Evolutionary conservation across 1,140 invertebrate genomes (phyloP).

Genomic region (Drosophila obscura): DNA sequence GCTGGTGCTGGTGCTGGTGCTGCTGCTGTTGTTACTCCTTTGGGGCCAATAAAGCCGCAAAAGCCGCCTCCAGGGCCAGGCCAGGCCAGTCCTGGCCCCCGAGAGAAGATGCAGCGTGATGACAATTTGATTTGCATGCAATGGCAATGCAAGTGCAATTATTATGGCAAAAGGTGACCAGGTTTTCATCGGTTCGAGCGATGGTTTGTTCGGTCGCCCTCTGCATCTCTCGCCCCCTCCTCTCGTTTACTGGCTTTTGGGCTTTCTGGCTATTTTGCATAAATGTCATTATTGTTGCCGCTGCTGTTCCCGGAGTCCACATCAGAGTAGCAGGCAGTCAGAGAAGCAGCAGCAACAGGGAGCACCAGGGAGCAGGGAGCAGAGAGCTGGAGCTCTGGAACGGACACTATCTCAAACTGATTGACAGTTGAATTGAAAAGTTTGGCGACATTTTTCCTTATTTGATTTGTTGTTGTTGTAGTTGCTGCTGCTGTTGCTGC

Average conservation of each 20-base stretch:
- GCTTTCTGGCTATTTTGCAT: conserved; percentile 60
- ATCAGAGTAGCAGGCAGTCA: conserved; percentile 4
- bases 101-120: conserved; percentile 67
- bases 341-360: conserved; percentile 5
- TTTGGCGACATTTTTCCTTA: conserved; percentile 83
- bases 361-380: conserved; percentile 7
- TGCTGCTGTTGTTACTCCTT: conserved; percentile 24
- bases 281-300: conserved; percentile 82
- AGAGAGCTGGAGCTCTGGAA: conserved; percentile 47
- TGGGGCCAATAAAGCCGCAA: conserved; percentile 70
- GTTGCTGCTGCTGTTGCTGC: conserved; percentile 16
- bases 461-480: conserved; percentile 73
- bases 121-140: conserved; percentile 82
- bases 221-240: conserved; percentile 14
- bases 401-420: conserved; percentile 80
- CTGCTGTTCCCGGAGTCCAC: conserved; percentile 27
- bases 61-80: conserved; percentile 62
- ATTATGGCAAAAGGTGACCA: conserved; percentile 81
- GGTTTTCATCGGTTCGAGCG: conserved; percentile 52
- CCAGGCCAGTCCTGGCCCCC: not conserved
- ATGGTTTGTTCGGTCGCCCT: conserved; percentile 14
- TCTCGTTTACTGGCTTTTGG: conserved; percentile 2
- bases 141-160: conserved; percentile 73
- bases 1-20: conserved; percentile 1
- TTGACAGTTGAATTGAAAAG: conserved; percentile 83